Evolutionary conservation across 1,140 invertebrate genomes (phyloP), one percentile per base, ranked within the genome.

Genomic region (Drosophila fuyamai): DNA sequence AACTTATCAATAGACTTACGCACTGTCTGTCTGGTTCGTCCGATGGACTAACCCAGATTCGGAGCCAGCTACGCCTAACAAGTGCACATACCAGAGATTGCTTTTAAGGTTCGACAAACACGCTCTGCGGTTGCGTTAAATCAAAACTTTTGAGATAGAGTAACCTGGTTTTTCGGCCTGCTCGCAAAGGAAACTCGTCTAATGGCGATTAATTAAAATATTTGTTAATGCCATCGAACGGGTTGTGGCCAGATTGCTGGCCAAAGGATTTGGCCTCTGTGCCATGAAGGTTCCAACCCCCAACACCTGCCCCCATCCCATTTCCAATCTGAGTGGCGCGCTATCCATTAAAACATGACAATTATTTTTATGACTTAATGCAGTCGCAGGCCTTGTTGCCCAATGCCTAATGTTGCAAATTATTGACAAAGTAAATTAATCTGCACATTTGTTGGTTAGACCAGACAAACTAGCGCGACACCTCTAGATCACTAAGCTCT

Each of bases 191-290:
- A 84, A 78, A 81, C 74, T 32, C 56, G 81, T 76, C 73, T 77
- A 77, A 78, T 78, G 61, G 79, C 76, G 66, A 88, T 88, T 86
- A 86, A 86, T 86, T 86, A 88, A 76, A 88, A 88, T 83, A 60
- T 86, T 83, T 73, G 66, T 79, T 88, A 88, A 79, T 83, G 79
- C 60, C 76, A 79, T 54, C 71, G 54, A 79, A 75, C 60, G 62
- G 48, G 77, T 60, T 81, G 59, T 59, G 60, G 46, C 53, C 66
- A 63, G 32, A 67, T 73, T 44, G 66, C 56, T 79, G 54, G 73
- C 59, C 53, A 50, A 68, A 72, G 68, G 68, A 72, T 72, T 16
- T 57, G 63, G 44, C 63, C 63, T 66, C 40, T 47, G 46, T 18
- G 27, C 8, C 13, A 40, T 53, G 72, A 67, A 58, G 72, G 72